Evolutionary conservation across 2,888 invertebrate genomes (phyloP).

Genomic region (Dicycla oo): DNA sequence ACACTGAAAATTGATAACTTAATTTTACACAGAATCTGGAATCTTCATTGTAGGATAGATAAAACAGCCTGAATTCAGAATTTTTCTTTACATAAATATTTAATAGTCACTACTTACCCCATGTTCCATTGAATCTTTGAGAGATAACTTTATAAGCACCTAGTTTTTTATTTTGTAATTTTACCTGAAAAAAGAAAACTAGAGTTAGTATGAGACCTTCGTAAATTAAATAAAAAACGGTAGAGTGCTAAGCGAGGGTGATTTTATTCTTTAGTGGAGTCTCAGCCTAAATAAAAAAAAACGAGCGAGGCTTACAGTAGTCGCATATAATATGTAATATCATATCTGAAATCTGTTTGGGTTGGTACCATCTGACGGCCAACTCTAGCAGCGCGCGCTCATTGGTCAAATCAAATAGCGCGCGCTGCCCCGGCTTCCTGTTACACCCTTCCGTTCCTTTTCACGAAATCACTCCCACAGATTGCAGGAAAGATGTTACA

Average conservation of each 20-base stretch:
- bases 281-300: no score
- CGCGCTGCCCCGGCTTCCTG: no score
- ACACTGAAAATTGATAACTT: background rate
- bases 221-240: background rate
- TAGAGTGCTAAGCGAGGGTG: background rate
- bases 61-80: conserved; percentile 7
- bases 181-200: conserved; percentile 50
- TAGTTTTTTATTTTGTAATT: conserved; percentile 19
- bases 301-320: no score
- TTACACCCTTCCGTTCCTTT: no score
- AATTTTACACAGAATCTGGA: conserved; percentile 8
- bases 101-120: conserved; percentile 40
- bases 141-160: conserved; percentile 9
- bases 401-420: no score
- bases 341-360: no score
- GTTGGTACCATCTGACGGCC: no score
- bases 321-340: no score
- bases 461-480: no score
- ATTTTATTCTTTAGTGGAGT: no score
- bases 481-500: no score
- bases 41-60: background rate
- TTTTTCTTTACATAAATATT: conserved; percentile 35
- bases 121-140: conserved; percentile 19
- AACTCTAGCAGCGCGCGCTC: no score
- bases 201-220: conserved; percentile 3